Evolutionary conservation across 2,797 vertebrate species (phyloP).

Genomic region (Etheostoma perlongum): DNA sequence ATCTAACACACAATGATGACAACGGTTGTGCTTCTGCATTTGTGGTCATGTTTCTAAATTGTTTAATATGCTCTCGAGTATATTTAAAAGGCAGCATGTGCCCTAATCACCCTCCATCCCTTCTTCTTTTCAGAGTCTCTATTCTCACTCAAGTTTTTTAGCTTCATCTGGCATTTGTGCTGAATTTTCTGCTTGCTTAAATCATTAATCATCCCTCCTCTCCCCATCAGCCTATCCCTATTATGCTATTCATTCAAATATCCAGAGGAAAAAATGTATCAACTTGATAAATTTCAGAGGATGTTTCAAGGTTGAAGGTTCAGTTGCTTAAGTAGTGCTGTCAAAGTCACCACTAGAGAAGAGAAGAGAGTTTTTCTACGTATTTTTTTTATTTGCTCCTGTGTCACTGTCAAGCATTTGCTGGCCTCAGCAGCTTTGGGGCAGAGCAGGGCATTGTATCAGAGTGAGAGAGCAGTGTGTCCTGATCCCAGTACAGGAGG

Average conservation of each 20-base stretch:
- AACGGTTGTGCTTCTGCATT: not conserved
- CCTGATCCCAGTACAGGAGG: slow-evolving; percentile 48
- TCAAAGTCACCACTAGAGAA: slow-evolving; percentile 8
- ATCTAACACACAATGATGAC: slow-evolving; percentile 10
- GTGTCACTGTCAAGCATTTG: slow-evolving; percentile 37
- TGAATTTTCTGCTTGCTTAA: slow-evolving; percentile 35
- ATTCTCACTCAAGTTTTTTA: slow-evolving; percentile 41
- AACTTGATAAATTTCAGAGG: slow-evolving; percentile 10
- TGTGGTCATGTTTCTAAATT: slow-evolving; percentile 26
- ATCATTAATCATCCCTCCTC: slow-evolving; percentile 27
- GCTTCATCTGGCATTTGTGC: slow-evolving; percentile 18
- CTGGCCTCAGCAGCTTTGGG: slow-evolving; percentile 67
- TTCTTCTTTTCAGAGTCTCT: slow-evolving; percentile 8
- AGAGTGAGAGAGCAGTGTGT: slow-evolving; percentile 33
- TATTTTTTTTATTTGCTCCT: slow-evolving; percentile 4
- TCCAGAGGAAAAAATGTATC: not conserved
- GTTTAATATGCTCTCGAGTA: not conserved
- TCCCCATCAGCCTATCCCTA: slow-evolving; percentile 1
- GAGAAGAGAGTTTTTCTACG: not conserved
- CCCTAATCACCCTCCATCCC: not conserved
- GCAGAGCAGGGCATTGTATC: slow-evolving; percentile 47
- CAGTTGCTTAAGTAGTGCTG: not conserved
- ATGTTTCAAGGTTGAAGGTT: slow-evolving; percentile 11
- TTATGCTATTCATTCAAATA: slow-evolving; percentile 18
- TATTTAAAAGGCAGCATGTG: slow-evolving; percentile 13